Base-by-base conservation (phyloP, 2,888 invertebrate species). In the Limnephilus auricula region DNA sequence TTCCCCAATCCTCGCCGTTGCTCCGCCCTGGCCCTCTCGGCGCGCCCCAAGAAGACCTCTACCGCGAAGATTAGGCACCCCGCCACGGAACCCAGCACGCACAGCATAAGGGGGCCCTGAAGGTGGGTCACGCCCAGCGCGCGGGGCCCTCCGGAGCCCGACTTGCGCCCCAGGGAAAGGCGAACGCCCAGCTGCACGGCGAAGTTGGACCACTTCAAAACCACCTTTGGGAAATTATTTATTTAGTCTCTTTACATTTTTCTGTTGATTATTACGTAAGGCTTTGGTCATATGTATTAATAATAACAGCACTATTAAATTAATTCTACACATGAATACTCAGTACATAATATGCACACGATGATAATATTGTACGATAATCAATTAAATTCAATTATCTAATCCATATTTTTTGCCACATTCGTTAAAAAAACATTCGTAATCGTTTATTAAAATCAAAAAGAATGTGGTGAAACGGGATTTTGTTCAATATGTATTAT, bases 171-270 rank as follows among this genome's bases (percentile, higher is more conserved):
- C 94, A 83, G 90, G 15, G 96, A 96, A 30, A 95, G 94, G 93
- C 95, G 95, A 0, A 96, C 96, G 93, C 96, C 96, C 90, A 95
- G 94, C 94, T 97, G 96, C 9, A 96, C 96, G 93, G 95, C 94
- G 90, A 95, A 95, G 94, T 96, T 95, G 93, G 96, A 94, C 93
- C 96, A 95, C 91, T 95, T 95, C 83, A 95, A 93, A 1, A 96
- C 96, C n/a, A 96, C 96, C 96, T 96, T 65, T 65, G 25, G 10
- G 65, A 65, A 65, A 37, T 65, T 1, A 89, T 89, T 45, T 31
- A 5, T n/a, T 79, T 2, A 65, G 65, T 25, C 6, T 34, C 2
- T 18, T 82, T 82, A 15, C 25, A 25, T 82, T 34, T 34, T 32
- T 2, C 32, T 31, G 15, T 80, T 18, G 18, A 30, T 15, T 32